A percentile compares a stretch with the other conserved stretches of the same genome.
Evolutionary conservation across 2,113 vertebrate species (phyloP).

Genomic region (Caranx ignobilis): DNA sequence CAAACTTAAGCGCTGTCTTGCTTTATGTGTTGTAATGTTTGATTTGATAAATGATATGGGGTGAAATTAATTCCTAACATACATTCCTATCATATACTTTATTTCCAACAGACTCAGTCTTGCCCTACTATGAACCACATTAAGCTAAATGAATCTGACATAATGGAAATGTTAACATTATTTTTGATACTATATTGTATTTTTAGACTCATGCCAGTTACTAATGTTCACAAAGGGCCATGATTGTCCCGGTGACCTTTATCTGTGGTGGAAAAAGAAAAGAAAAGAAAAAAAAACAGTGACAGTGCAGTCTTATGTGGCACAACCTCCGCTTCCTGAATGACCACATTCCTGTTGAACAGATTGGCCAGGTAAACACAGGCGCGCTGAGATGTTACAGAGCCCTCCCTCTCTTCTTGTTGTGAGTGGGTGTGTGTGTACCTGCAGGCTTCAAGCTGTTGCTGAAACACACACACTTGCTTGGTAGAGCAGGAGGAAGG

Average conservation of each 20-base stretch:
- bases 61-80: background rate
- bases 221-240: accelerated
- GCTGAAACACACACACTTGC: constrained; percentile 4
- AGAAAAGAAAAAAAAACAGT: constrained; percentile 17
- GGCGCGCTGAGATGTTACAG: constrained; percentile 32
- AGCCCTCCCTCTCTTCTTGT: constrained; percentile 54
- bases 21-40: background rate
- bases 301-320: background rate
- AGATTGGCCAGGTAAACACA: constrained; percentile 65
- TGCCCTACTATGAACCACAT: too few relatives aligned
- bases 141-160: too few relatives aligned
- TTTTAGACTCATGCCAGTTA: background rate
- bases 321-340: constrained; percentile 77
- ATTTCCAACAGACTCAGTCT: too few relatives aligned
- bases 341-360: constrained; percentile 77
- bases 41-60: background rate
- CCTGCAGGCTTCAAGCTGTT: constrained; percentile 4
- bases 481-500: constrained; percentile 8
- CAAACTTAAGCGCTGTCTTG: too few relatives aligned
- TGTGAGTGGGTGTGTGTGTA: constrained; percentile 61
- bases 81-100: too few relatives aligned
- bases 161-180: background rate
- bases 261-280: background rate
- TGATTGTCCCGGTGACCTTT: constrained; percentile 17
- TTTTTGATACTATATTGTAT: background rate